Evolutionary conservation across 2,888 invertebrate species (phyloP).

Genomic region (Lypha dubia): DNA sequence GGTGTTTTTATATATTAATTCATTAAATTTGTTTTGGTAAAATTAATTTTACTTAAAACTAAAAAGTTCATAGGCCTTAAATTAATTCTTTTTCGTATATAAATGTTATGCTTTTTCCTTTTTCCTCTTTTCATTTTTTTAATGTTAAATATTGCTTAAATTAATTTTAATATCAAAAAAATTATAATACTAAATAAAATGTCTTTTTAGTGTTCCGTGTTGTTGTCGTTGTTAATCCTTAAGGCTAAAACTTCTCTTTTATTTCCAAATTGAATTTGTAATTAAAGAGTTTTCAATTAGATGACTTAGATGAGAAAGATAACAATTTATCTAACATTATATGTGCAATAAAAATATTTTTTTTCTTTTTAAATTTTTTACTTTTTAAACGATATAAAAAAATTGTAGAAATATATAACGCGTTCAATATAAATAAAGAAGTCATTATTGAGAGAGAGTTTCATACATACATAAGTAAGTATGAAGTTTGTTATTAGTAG

Average conservation of each 20-base stretch:
- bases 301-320: constrained; percentile 28
- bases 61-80: constrained; percentile 16
- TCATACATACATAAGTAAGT: not conserved
- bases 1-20: constrained; percentile 20
- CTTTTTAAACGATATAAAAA: constrained; percentile 41
- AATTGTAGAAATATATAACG: constrained; percentile 40
- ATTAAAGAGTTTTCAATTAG: not conserved
- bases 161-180: constrained; percentile 48
- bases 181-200: constrained; percentile 36
- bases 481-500: too few species aligned
- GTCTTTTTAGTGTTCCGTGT: constrained; percentile 11
- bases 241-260: constrained; percentile 12
- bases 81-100: constrained; percentile 1
- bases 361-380: not conserved
- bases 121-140: too few species aligned
- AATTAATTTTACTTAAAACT: constrained; percentile 34
- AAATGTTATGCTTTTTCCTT: constrained; percentile 7
- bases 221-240: constrained; percentile 17
- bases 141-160: constrained; percentile 62
- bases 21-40: constrained; percentile 1
- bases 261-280: constrained; percentile 4
- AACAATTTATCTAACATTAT: constrained; percentile 15
- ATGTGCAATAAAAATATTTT: constrained; percentile 44
- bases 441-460: not conserved
- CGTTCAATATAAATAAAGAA: constrained; percentile 29